Base-by-base conservation (phyloP, 2,888 invertebrate genomes). In the Tribolium freemani region DNA sequence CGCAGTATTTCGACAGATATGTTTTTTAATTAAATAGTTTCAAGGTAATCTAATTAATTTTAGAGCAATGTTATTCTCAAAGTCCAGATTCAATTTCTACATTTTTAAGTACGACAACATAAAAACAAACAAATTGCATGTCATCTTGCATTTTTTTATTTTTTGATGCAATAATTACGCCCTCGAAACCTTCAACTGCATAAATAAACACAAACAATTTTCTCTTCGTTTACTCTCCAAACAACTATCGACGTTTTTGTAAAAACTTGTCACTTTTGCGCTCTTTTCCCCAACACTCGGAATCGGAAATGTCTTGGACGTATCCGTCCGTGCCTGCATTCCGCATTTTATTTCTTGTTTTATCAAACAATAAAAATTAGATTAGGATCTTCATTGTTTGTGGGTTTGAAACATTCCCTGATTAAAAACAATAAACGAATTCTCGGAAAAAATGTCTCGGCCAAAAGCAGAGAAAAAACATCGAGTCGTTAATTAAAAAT, bases 401-500 rank as follows among this genome's bases (percentile, higher is more conserved):
- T 11, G 56, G 44, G 48, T 60, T 38, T 8, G 13, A 58, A 51
- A 61, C 53, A 56, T 71, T 63, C 63, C 11, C 60, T 44, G 51
- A 63, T 68, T 61, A 61, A 67, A 60, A 68, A 72, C 54, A 68
- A 68, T 56, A 70, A 72, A 60, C 48, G 68, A 50, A 72, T 72
- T 72, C 72, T 11, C 3, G 60, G 72, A 69, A 72, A 67, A 68
- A 68, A 54, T 16, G 66, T 38, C 58, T 71, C 50, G 11, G 46
- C 74, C 75, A 74, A 77, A 76, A 68, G 74, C 54, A 13, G 31
- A 69, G 73, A 77, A 73, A 74, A 75, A 76, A 67, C 60, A 21
- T 11, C 8, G n/a, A 3, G 38, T 60, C 67, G 63, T 77, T 78
- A 79, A 79, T 79, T 79, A 78, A 77, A 76, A 79, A 79, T 79